A percentile compares a stretch with the other conserved stretches of the same genome.
Conservation (phyloP, 2,113 vertebrate species). For the Pollachius pollachius region DNA sequence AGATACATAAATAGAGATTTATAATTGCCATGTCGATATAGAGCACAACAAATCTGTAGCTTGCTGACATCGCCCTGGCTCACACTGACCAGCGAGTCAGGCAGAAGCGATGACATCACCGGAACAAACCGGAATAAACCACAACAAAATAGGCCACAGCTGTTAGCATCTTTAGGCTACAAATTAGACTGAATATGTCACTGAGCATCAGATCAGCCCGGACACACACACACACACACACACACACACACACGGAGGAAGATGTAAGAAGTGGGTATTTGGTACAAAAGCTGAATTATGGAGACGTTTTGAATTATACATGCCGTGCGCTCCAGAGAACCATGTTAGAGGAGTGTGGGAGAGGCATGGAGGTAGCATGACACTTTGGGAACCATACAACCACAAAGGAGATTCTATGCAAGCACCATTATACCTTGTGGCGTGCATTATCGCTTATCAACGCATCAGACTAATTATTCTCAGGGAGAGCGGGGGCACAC, state of each 20-base stretch:
- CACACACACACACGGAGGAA: too few relatives aligned
- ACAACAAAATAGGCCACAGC: constrained; percentile 85
- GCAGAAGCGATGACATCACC: constrained; percentile 80
- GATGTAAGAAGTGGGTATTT: constrained; percentile 30
- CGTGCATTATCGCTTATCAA: constrained; percentile 59
- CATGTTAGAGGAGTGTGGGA: constrained; percentile 9
- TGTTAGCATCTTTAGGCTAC: constrained; percentile 85
- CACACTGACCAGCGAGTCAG: constrained; percentile 45
- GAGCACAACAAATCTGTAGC: too few relatives aligned
- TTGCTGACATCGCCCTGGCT: not conserved
- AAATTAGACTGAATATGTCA: constrained; percentile 89
- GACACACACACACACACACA: not conserved
- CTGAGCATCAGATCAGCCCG: constrained; percentile 81
- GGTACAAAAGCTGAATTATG: constrained; percentile 60
- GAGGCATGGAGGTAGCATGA: constrained; percentile 28
- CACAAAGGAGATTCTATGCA: constrained; percentile 35
- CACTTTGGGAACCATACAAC: constrained; percentile 41
- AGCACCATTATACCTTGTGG: constrained; percentile 45
- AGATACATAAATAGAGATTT: too few relatives aligned
- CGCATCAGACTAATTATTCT: constrained; percentile 53
- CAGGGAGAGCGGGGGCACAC: not conserved
- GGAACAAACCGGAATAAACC: constrained; percentile 51
- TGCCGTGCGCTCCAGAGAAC: constrained; percentile 42
- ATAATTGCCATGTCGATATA: too few relatives aligned
- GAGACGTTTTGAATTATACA: constrained; percentile 67